phyloP scores from a whole-genome alignment of 2,113 vertebrate species.

The Columba janthina region DNA sequence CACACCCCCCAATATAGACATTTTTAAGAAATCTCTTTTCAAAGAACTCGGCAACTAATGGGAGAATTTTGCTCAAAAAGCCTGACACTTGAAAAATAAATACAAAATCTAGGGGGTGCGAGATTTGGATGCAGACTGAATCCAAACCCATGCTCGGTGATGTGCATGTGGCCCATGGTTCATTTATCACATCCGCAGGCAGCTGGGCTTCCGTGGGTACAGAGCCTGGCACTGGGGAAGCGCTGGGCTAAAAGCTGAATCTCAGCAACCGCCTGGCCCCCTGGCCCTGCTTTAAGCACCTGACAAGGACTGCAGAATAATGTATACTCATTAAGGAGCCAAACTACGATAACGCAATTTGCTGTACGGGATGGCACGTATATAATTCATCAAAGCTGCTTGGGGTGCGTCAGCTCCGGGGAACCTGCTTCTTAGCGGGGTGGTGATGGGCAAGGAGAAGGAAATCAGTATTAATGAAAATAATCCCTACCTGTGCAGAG shows the following conservation, averaged over 20 bases:
- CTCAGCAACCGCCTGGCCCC: neutral
- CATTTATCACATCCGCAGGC: neutral
- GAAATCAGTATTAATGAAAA: neutral
- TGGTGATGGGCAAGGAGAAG: neutral
- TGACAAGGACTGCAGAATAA: neutral
- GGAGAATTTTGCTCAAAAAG: neutral
- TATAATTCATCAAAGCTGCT: neutral
- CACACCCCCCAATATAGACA: neutral
- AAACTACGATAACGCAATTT: neutral
- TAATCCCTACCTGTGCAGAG: neutral
- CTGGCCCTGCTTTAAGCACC: neutral
- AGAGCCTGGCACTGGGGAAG: neutral
- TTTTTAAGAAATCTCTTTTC: neutral
- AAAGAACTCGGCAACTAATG: neutral
- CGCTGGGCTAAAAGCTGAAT: neutral
- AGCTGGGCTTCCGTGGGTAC: neutral
- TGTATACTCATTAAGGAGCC: neutral
- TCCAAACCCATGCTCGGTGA: neutral
- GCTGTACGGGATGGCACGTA: neutral
- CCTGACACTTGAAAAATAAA: neutral
- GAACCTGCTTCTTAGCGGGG: slow-evolving; percentile 15
- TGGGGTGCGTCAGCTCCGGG: neutral
- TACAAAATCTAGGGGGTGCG: neutral
- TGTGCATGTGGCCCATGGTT: neutral
- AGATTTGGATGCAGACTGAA: neutral